Conservation (phyloP, 2,113 vertebrate species). For the Aptenodytes forsteri region DNA sequence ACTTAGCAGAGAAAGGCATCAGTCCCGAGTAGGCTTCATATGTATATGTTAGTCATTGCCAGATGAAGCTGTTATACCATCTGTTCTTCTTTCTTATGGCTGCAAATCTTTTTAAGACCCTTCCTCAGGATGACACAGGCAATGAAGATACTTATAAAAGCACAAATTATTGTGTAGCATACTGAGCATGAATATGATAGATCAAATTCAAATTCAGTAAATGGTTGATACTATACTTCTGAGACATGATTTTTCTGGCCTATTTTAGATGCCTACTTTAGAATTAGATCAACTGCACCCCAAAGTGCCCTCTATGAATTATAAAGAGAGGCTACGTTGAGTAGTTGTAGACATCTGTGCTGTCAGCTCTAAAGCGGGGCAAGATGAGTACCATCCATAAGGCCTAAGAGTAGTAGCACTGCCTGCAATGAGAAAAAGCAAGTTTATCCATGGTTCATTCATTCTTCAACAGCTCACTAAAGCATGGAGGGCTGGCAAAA, state of each 20-base stretch:
- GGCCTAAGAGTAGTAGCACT: conserved; percentile 35
- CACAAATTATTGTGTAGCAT: conserved; percentile 36
- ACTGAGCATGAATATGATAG: conserved; percentile 17
- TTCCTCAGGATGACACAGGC: conserved; percentile 48
- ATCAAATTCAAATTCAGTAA: conserved; percentile 13
- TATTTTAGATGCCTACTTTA: conserved; percentile 21
- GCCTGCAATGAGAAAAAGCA: conserved; percentile 4
- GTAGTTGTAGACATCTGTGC: conserved; percentile 42
- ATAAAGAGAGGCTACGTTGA: neutral
- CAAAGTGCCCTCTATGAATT: conserved; percentile 54
- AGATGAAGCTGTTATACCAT: conserved; percentile 67
- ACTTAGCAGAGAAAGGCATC: conserved; percentile 49
- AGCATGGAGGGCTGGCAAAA: neutral
- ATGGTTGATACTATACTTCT: conserved; percentile 26
- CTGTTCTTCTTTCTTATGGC: conserved; percentile 53
- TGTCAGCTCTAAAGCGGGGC: conserved; percentile 27
- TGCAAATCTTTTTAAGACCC: conserved; percentile 70
- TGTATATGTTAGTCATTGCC: conserved; percentile 51
- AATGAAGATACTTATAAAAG: conserved; percentile 48
- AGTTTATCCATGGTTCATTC: neutral
- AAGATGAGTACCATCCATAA: conserved; percentile 53
- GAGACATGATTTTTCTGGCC: conserved; percentile 11
- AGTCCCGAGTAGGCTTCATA: conserved; percentile 38
- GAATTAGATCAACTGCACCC: conserved; percentile 37
- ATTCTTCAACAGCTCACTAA: neutral